Base-by-base conservation (phyloP, 2,797 vertebrate genomes). In the Alcedo atthis region DNA sequence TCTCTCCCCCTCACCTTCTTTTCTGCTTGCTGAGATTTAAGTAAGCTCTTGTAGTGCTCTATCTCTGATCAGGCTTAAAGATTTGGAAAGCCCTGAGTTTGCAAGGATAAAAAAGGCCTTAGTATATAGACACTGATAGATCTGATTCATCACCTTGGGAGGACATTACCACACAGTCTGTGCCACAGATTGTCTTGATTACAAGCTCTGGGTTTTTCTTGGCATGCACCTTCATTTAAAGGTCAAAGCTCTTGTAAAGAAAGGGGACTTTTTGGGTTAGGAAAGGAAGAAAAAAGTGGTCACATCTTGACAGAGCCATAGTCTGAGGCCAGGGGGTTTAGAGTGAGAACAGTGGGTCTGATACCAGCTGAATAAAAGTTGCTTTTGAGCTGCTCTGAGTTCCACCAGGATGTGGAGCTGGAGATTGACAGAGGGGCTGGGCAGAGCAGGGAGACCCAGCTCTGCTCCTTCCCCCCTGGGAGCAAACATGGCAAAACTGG, bases 21-120 rank as follows among this genome's bases (percentile, higher is more conserved):
- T 88, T 90, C 64, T 51, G 25, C 95, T 96, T 70, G 94, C 96
- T 96, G 97, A 95, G 95, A 97, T 97, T 97, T 97, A 97, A 97
- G 94, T 86, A 79, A 45, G 93, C 93, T 92, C 94, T 96, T 96
- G 95, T 93, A 76, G 94, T 55, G 42, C 80, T 92, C 85, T 96
- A 84, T 93, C 95, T 97, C 94, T 96, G 95, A 97, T 97, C 96
- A 94, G 92, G 92, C 92, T 95, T 95, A 93, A 96, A 97, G 96
- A 97, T 96, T 94, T 96, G 92, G 95, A 97, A 96, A 97, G 91
- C 94, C 89, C 91, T 88, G 93, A 97, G 95, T 97, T 94, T 94
- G 95, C 90, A 95, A 94, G 96, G 95, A 93, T 90, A 89, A 96
- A 94, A 95, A 94, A 70, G 80, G 92, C 69, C 55, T 95, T 77